Evolutionary conservation across 2,113 vertebrate genomes (phyloP).

Genomic region (Platycercus adscitus): DNA sequence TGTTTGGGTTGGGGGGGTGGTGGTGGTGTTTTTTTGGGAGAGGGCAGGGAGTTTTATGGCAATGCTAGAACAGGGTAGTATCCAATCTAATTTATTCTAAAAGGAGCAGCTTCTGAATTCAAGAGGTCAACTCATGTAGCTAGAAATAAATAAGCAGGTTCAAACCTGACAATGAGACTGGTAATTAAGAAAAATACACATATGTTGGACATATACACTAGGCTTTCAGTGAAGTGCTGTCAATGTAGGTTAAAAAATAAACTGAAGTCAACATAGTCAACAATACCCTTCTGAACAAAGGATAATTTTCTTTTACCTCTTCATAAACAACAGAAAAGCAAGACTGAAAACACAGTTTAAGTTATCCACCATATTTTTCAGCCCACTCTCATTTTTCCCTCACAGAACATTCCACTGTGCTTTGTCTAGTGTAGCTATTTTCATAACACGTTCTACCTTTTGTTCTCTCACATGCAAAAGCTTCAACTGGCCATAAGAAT

Average conservation of each 20-base stretch:
- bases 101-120: background rate
- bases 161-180: background rate
- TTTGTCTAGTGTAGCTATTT: background rate
- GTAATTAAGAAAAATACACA: background rate
- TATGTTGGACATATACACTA: background rate
- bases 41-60: background rate
- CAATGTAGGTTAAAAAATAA: background rate
- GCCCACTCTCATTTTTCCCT: background rate
- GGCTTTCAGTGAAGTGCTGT: background rate
- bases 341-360: background rate
- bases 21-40: background rate
- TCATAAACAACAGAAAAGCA: background rate
- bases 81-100: background rate
- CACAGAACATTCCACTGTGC: background rate
- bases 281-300: background rate
- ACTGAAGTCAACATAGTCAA: background rate
- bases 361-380: background rate
- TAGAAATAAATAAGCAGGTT: background rate
- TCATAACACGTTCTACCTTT: background rate
- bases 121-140: background rate
- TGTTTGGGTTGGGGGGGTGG: too few species aligned
- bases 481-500: background rate
- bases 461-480: background rate
- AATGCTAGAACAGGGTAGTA: background rate
- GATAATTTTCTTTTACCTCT: background rate